Base-by-base conservation (phyloP, 2,888 invertebrate species). In the Meganola albula region DNA sequence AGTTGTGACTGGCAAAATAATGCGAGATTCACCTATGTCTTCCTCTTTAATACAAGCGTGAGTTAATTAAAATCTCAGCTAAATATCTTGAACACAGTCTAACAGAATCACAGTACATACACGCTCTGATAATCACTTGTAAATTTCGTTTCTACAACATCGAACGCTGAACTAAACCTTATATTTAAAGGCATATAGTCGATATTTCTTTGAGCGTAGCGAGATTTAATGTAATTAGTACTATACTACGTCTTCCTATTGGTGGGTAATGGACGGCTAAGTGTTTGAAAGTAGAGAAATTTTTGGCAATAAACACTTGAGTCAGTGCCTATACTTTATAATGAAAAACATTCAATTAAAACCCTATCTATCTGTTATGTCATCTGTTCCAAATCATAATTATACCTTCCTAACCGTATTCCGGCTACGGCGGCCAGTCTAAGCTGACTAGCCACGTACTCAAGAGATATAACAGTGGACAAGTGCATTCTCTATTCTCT, bases 61-160 rank as follows among this genome's bases (percentile, higher is more conserved):
- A n/a, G n/a, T n/a, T n/a, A n/a, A n/a, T n/a, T 62, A 69, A 48
- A 67, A 58, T 61, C 49, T 70, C 73, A 72, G 63, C 74, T 67
- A 72, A 72, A 74, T 74, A 65, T 70, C 21, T 75, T 63, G 75
- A 75, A 79, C 78, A 76, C 63, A 68, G 72, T 72, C 74, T 71
- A 80, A 75, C 77, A 75, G 74, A 63, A 66, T 66, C 74, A 66
- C 51, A 57, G 68, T 67, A 72, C 74, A 58, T 69, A 48, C 55
- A 79, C 62, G 83, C 79, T 83, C 83, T 83, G 62, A 77, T 82
- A 64, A 23, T 65, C 60, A 60, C 70, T n/a, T n/a, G n/a, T n/a
- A 76, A 79, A 76, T 82, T 83, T 82, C 76, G 78, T 83, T 84
- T 83, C 76, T 83, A 74, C 72, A 49, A 56, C 41, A 13, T 14